Conservation (phyloP, 2,113 vertebrate genomes). For the Porphyrio hochstetteri region DNA sequence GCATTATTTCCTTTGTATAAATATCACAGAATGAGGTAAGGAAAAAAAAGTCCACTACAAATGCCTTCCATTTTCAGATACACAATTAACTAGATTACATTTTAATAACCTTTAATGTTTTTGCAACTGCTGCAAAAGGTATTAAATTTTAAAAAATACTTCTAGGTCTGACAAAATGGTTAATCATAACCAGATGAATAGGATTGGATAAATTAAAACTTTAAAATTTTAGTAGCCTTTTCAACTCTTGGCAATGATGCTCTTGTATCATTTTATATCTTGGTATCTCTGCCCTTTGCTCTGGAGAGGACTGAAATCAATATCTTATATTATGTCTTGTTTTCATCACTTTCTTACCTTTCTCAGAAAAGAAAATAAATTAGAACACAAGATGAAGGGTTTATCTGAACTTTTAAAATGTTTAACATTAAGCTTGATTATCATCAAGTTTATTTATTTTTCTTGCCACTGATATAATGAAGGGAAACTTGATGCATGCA, state of each 20-base stretch:
- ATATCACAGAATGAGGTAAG: neutral
- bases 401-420: neutral
- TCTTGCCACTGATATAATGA: neutral
- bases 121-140: neutral
- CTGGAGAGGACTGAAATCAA: neutral
- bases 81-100: neutral
- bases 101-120: neutral
- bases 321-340: neutral
- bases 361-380: neutral
- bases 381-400: neutral
- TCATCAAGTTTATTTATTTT: neutral
- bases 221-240: neutral
- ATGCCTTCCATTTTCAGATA: neutral
- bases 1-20: neutral
- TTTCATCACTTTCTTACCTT: neutral
- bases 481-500: neutral
- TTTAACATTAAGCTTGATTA: neutral
- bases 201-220: neutral
- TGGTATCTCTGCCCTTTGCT: neutral
- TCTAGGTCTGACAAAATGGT: neutral
- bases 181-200: neutral
- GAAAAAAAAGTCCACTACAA: neutral
- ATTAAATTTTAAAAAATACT: neutral
- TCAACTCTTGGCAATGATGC: neutral
- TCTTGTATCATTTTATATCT: neutral